phyloP scores from a whole-genome alignment of 1,140 invertebrate species.

The Zophobas atratus region DNA sequence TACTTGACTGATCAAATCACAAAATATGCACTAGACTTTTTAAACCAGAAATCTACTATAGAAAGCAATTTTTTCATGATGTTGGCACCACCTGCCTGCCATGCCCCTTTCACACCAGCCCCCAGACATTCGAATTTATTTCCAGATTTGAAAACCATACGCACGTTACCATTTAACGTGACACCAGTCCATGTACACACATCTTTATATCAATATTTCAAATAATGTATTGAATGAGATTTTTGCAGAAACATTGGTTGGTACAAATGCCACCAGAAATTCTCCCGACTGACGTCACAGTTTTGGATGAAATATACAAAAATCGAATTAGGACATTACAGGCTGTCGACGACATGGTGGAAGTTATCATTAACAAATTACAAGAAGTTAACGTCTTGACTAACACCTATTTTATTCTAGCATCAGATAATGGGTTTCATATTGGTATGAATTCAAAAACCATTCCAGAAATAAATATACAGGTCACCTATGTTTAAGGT shows the following conservation, averaged over 20 bases:
- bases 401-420: constrained; percentile 87
- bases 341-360: constrained; percentile 89
- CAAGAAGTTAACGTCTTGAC: constrained; percentile 72
- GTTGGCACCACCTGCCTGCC: constrained; percentile 86
- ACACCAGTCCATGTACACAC: constrained; percentile 66
- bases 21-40: constrained; percentile 74
- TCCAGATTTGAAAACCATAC: constrained; percentile 73
- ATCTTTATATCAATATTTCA: not conserved
- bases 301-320: constrained; percentile 79
- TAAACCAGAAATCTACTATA: constrained; percentile 65
- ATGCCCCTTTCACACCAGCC: constrained; percentile 88
- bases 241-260: constrained; percentile 84
- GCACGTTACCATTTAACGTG: constrained; percentile 83
- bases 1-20: constrained; percentile 83
- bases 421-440: constrained; percentile 93
- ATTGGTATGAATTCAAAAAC: constrained; percentile 73
- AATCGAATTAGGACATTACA: constrained; percentile 84
- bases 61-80: constrained; percentile 85
- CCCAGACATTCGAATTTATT: constrained; percentile 78
- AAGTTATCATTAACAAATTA: constrained; percentile 74
- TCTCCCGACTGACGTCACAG: constrained; percentile 72
- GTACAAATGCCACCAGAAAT: constrained; percentile 76
- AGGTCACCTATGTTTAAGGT: constrained; percentile 67
- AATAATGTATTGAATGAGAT: not conserved
- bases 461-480: not conserved